A percentile compares a stretch with the other conserved stretches of the same genome.
phyloP scores from a whole-genome alignment of 2,113 vertebrate species.

The Takifugu flavidus region DNA sequence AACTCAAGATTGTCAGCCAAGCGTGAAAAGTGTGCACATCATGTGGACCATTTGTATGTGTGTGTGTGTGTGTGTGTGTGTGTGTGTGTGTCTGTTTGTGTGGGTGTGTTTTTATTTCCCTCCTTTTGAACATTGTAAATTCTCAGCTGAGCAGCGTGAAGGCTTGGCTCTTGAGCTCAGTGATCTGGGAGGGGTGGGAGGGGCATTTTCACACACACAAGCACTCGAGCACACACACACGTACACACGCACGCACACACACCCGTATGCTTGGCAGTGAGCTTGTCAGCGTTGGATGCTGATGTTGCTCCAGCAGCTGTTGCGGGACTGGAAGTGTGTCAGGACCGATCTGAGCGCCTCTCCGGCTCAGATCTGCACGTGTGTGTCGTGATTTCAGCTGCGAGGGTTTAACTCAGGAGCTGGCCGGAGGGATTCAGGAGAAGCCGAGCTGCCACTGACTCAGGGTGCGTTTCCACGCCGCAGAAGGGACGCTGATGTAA shows the following conservation, averaged over 20 bases:
- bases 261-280: conserved; percentile 28
- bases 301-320: conserved; percentile 50
- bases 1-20: neutral
- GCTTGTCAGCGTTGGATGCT: conserved; percentile 52
- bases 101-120: neutral
- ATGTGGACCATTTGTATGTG: neutral
- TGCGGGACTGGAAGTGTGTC: conserved; percentile 21
- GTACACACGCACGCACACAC: conserved; percentile 23
- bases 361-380: neutral
- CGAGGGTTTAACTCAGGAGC: conserved; percentile 24
- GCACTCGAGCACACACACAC: conserved; percentile 23
- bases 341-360: neutral
- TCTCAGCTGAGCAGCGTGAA: conserved; percentile 17
- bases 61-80: conserved; percentile 16
- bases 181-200: conserved; percentile 51
- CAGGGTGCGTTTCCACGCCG: conserved; percentile 27
- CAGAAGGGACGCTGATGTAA: conserved; percentile 28
- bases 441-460: conserved; percentile 24
- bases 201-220: conserved; percentile 34
- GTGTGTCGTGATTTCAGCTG: conserved; percentile 29
- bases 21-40: conserved; percentile 2
- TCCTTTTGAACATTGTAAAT: too few species aligned
- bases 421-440: conserved; percentile 26
- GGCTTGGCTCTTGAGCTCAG: conserved; percentile 41
- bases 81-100: conserved; percentile 12